Conservation (phyloP, 2,888 invertebrate genomes). For the Drosophila pseudotakahashii region DNA sequence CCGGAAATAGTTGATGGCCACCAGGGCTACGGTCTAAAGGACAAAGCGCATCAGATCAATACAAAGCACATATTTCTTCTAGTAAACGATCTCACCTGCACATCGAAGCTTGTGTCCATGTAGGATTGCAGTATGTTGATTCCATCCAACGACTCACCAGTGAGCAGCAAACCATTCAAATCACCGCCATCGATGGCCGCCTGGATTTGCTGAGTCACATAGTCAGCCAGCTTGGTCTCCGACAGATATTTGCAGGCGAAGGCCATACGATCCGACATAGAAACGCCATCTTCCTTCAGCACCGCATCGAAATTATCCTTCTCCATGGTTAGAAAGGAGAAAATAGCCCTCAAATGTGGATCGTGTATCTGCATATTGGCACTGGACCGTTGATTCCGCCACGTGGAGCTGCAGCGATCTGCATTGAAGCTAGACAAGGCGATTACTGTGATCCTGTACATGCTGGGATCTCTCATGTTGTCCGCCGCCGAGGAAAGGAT, state of each 20-base stretch:
- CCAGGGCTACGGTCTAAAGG: slow-evolving; percentile 92
- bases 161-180: slow-evolving; percentile 93
- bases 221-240: slow-evolving; percentile 91
- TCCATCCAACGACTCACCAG: slow-evolving; percentile 91
- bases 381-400: slow-evolving; percentile 90
- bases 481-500: slow-evolving; percentile 91
- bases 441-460: slow-evolving; percentile 87
- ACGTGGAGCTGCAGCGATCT: slow-evolving; percentile 90
- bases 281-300: slow-evolving; percentile 93
- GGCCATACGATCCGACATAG: slow-evolving; percentile 94
- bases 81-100: slow-evolving; percentile 11
- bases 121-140: slow-evolving; percentile 89
- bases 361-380: slow-evolving; percentile 92
- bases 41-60: background rate
- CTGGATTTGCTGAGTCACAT: slow-evolving; percentile 89
- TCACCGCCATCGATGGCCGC: slow-evolving; percentile 91
- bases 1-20: slow-evolving; percentile 91
- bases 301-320: slow-evolving; percentile 90
- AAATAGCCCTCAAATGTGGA: slow-evolving; percentile 95
- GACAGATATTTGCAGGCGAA: slow-evolving; percentile 94
- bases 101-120: slow-evolving; percentile 42
- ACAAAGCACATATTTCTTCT: background rate
- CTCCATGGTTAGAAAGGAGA: slow-evolving; percentile 94
- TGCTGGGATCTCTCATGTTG: slow-evolving; percentile 81
- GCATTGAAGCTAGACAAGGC: slow-evolving; percentile 94